Percentiles rank a stretch among this genome's conserved stretches.
These are phyloP conservation scores for Pluvianellus socialis DNA, from an alignment of 2,113 vertebrate genomes.

Conservation along the genomic window DNA sequence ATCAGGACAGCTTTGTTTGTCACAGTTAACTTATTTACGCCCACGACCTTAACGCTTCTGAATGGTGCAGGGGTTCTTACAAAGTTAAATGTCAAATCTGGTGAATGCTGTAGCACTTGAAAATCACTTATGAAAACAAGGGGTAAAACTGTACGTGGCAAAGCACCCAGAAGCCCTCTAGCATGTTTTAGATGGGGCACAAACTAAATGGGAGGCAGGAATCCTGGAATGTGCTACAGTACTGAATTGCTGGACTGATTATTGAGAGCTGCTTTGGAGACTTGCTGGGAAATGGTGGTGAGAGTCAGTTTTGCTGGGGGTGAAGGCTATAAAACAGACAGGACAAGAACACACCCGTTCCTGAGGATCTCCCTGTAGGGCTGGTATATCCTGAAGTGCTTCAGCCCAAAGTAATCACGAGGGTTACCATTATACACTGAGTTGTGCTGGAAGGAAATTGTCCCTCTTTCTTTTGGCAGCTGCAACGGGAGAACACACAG, in stretches of 20 bases:
- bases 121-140: background rate
- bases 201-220: background rate
- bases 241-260: background rate
- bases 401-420: background rate
- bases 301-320: background rate
- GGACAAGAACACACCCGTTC: background rate
- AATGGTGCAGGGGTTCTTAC: background rate
- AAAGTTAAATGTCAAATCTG: background rate
- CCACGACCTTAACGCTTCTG: background rate
- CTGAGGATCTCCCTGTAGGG: background rate
- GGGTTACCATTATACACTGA: rapidly evolving
- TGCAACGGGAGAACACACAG: background rate
- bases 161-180: background rate
- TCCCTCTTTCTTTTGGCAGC: background rate
- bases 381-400: background rate
- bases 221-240: background rate
- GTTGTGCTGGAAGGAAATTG: background rate
- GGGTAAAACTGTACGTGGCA: background rate
- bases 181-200: background rate
- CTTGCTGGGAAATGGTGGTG: background rate
- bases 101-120: background rate
- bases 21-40: background rate
- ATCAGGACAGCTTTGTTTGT: background rate
- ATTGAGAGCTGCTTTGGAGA: background rate
- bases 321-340: background rate